Percentiles rank a stretch among this genome's conserved stretches.
phyloP scores from a whole-genome alignment of 2,888 invertebrate species.

The Lucinisca nassula region DNA sequence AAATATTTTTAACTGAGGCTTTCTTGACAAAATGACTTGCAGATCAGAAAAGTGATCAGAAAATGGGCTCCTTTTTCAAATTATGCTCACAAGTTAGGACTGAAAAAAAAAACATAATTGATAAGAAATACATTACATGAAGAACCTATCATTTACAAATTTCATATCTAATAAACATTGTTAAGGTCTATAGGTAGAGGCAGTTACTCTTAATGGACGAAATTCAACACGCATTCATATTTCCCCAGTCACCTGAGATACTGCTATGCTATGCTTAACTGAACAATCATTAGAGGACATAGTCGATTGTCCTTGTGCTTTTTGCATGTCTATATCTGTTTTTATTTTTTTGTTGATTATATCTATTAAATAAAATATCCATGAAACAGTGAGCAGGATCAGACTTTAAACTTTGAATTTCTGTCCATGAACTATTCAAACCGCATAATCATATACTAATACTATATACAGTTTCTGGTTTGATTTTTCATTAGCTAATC shows the following conservation, averaged over 20 bases:
- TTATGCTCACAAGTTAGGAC: too few species aligned
- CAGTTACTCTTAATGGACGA: too few species aligned
- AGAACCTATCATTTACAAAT: too few species aligned
- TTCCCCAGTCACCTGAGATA: too few species aligned
- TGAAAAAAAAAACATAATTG: not conserved
- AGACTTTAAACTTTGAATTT: not conserved
- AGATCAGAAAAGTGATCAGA: not conserved
- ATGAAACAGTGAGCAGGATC: not conserved
- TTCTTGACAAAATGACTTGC: not conserved
- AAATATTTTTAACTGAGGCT: not conserved
- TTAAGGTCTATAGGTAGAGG: too few species aligned
- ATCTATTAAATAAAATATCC: not conserved
- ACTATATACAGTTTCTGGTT: not conserved
- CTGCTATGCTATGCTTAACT: too few species aligned
- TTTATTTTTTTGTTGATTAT: not conserved
- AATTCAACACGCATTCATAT: too few species aligned
- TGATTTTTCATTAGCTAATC: not conserved
- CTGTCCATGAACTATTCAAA: not conserved
- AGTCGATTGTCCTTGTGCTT: too few species aligned
- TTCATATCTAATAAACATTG: too few species aligned
- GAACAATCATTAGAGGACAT: too few species aligned
- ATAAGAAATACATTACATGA: not conserved
- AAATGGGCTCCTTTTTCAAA: not conserved
- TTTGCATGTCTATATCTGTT: too few species aligned
- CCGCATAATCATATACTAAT: too few species aligned